Evolutionary conservation across 2,113 vertebrate genomes (phyloP).

Genomic region (Thunnus thynnus): DNA sequence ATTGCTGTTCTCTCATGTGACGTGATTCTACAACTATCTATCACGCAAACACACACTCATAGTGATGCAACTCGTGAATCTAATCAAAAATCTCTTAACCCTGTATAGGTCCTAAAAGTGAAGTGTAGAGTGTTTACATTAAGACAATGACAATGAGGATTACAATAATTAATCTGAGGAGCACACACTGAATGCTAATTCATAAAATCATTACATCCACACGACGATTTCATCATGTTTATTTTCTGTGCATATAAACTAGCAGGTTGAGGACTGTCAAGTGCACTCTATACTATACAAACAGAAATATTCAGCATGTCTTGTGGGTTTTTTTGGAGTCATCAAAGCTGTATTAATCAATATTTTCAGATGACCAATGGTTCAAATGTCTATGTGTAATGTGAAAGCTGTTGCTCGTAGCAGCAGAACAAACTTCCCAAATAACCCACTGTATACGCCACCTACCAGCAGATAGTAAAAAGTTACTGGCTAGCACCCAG

Average conservation of each 20-base stretch:
- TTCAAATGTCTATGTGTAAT: background rate
- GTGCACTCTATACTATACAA: background rate
- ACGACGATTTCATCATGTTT: no score
- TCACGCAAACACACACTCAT: background rate
- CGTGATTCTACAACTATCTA: background rate
- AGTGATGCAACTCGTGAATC: background rate
- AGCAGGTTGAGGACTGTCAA: background rate
- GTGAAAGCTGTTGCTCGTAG: background rate
- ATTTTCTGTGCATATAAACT: background rate
- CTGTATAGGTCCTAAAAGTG: background rate
- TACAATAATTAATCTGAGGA: conserved; percentile 11
- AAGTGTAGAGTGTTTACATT: conserved; percentile 1
- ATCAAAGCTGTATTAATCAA: background rate
- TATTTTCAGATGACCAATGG: background rate
- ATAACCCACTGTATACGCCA: background rate
- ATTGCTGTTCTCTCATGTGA: conserved; percentile 9
- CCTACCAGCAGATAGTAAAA: no score
- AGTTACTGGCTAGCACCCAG: no score
- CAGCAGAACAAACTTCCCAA: no score
- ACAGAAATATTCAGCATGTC: background rate
- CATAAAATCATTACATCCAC: background rate
- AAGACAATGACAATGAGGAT: background rate
- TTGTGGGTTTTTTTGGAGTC: no score
- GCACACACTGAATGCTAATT: background rate
- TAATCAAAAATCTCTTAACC: background rate